Conservation (phyloP, 2,797 vertebrate species). For the Sebastes baramenuke region DNA sequence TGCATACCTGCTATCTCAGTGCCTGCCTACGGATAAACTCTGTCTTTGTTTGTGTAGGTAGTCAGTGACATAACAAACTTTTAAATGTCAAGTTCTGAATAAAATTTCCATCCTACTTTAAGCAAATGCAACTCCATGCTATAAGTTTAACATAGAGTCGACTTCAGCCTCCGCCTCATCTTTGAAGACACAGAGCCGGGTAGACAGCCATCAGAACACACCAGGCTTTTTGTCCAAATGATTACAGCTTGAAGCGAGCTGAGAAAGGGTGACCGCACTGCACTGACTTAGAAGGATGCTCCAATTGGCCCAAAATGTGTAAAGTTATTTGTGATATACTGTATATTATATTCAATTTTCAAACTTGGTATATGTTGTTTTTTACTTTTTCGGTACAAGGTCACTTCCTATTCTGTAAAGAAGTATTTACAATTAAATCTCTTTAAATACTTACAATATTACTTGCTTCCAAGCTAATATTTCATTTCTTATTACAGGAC, state of each 20-base stretch:
- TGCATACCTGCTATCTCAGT: neutral
- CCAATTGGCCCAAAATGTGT: neutral
- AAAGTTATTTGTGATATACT: neutral
- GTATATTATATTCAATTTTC: neutral
- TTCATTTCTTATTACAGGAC: neutral
- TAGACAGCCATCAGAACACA: neutral
- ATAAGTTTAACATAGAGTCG: neutral
- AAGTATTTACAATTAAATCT: neutral
- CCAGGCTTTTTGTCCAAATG: neutral
- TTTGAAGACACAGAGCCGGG: neutral
- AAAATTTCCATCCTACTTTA: neutral
- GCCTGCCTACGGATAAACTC: neutral
- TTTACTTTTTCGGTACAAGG: neutral
- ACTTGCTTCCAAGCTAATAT: neutral
- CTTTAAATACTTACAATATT: neutral
- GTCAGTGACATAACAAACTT: conserved; percentile 1
- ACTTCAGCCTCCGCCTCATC: neutral
- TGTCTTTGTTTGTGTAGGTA: neutral
- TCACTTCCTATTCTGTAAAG: neutral
- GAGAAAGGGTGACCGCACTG: neutral
- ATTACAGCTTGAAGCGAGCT: neutral
- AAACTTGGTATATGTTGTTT: neutral
- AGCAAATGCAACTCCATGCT: neutral
- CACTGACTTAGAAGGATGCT: neutral
- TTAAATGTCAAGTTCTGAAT: conserved; percentile 24